Evolutionary conservation across 2,888 invertebrate species (phyloP).

Genomic region (Hipparchia semele): DNA sequence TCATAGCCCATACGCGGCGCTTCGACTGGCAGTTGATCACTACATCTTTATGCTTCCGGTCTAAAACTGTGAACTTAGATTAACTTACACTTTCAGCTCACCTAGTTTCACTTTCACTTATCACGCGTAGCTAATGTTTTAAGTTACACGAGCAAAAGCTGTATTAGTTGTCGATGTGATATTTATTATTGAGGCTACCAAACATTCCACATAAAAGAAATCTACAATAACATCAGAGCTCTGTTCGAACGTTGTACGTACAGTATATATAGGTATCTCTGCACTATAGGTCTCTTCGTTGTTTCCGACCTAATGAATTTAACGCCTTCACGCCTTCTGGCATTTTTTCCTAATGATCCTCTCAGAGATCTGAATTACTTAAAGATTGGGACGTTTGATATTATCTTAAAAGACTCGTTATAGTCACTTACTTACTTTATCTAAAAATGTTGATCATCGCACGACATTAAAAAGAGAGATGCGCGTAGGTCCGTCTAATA

Average conservation of each 20-base stretch:
- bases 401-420: neutral
- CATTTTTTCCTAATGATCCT: slow-evolving; percentile 20
- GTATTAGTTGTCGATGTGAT: too few species aligned
- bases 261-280: neutral
- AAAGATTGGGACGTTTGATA: slow-evolving; percentile 1
- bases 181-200: too few species aligned
- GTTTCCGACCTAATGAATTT: slow-evolving; percentile 16
- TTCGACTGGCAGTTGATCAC: too few species aligned
- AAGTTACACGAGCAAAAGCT: too few species aligned
- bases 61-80: too few species aligned
- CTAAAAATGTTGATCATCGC: neutral
- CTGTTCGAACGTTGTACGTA: neutral
- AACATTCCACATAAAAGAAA: neutral
- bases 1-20: too few species aligned
- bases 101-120: too few species aligned
- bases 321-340: slow-evolving; percentile 11
- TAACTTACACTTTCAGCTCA: too few species aligned
- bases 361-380: slow-evolving; percentile 7
- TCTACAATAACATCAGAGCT: neutral
- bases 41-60: too few species aligned
- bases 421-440: neutral
- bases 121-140: too few species aligned
- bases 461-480: neutral
- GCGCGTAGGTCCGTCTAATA: neutral
- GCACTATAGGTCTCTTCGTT: neutral